A percentile compares a stretch with the other conserved stretches of the same genome.
These are phyloP conservation scores for Drosophila hawaiiensis DNA, from an alignment of 2,888 invertebrate genomes.

Conservation along the genomic window DNA sequence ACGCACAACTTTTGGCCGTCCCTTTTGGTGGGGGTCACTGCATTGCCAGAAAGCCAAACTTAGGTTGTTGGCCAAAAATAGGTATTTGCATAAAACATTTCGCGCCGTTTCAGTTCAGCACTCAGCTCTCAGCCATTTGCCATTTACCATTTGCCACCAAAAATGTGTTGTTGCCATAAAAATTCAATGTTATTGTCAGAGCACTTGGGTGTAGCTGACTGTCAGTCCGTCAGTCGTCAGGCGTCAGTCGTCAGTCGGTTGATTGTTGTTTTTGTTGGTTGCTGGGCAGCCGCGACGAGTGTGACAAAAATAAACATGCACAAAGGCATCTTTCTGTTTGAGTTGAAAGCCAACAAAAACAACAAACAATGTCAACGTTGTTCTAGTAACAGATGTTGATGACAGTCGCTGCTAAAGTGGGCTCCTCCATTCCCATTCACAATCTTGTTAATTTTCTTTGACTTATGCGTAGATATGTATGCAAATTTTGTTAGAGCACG, in stretches of 20 bases:
- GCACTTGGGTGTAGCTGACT: slow-evolving; percentile 40
- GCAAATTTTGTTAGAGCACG: slow-evolving; percentile 35
- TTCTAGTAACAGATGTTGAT: slow-evolving; percentile 49
- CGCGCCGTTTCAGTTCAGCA: neutral
- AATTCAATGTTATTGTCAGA: slow-evolving; percentile 70
- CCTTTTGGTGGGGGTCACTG: neutral
- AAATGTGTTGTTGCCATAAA: slow-evolving; percentile 63
- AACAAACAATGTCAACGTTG: slow-evolving; percentile 17
- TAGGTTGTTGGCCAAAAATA: slow-evolving; percentile 31
- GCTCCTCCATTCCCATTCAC: neutral
- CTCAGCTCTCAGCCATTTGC: slow-evolving; percentile 8
- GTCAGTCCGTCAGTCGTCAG: slow-evolving; percentile 8
- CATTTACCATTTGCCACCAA: slow-evolving; percentile 29
- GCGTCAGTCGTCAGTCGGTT: neutral
- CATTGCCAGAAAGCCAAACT: slow-evolving; percentile 40
- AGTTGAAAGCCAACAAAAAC: slow-evolving; percentile 16
- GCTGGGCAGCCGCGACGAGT: slow-evolving; percentile 23
- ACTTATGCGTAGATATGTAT: slow-evolving; percentile 29
- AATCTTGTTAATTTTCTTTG: neutral
- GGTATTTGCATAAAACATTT: slow-evolving; percentile 54
- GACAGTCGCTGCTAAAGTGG: slow-evolving; percentile 23
- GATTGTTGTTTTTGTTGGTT: slow-evolving; percentile 12
- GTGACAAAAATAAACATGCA: slow-evolving; percentile 50
- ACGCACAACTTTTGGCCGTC: slow-evolving; percentile 29
- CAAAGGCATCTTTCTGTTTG: slow-evolving; percentile 28